phyloP scores from a whole-genome alignment of 1,140 invertebrate species.

The Drosophila ironensis region DNA sequence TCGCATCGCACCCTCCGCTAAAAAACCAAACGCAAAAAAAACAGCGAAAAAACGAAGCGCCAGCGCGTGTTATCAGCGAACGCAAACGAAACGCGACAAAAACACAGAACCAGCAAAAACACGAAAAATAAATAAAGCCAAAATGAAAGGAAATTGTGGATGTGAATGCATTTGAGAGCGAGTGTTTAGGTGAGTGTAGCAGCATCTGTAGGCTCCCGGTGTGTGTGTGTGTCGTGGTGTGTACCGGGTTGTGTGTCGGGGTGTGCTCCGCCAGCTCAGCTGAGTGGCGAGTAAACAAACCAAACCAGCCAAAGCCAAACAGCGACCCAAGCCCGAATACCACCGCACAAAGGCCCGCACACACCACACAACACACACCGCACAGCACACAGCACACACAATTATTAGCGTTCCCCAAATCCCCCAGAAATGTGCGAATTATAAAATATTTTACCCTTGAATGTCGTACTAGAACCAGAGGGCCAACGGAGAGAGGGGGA shows the following conservation, averaged over 20 bases:
- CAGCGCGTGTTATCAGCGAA: conserved; percentile 47
- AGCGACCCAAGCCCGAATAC: conserved; percentile 38
- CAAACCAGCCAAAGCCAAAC: conserved; percentile 45
- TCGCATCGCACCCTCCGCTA: not conserved
- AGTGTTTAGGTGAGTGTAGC: conserved; percentile 22
- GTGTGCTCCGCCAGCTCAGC: conserved; percentile 37
- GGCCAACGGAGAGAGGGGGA: not conserved
- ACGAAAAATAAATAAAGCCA: conserved; percentile 8
- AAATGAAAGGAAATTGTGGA: conserved; percentile 12
- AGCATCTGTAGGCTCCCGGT: conserved; percentile 1
- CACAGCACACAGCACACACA: conserved; percentile 12
- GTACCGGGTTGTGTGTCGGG: not conserved
- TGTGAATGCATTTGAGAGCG: conserved; percentile 56
- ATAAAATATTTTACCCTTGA: conserved; percentile 74
- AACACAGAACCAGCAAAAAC: conserved; percentile 42
- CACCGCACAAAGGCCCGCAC: conserved; percentile 1
- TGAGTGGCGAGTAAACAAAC: conserved; percentile 62
- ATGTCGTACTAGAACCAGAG: conserved; percentile 40
- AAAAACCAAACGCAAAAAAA: too few relatives aligned
- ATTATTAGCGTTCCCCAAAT: conserved; percentile 51
- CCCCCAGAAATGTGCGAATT: conserved; percentile 58
- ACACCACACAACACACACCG: conserved; percentile 11
- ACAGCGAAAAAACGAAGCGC: conserved; percentile 17
- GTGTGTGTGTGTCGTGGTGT: conserved; percentile 15
- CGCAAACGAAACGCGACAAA: conserved; percentile 43